phyloP scores from a whole-genome alignment of 2,113 vertebrate genomes.

The Lepisosteus oculatus region DNA sequence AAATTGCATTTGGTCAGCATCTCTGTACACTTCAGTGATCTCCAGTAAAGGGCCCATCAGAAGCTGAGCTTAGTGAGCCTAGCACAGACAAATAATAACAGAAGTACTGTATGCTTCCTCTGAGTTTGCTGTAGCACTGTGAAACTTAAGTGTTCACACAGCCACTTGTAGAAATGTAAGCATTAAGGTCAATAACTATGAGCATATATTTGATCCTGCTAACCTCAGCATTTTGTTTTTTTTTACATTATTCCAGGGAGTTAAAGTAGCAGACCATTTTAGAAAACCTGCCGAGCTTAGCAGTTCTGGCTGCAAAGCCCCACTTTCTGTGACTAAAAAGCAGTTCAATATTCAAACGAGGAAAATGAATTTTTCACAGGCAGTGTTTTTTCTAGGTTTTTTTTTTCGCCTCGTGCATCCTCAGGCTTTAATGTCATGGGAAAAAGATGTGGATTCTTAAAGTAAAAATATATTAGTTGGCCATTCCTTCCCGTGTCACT shows the following conservation, averaged over 20 bases:
- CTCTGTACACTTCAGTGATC: neutral
- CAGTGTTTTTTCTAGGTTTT: neutral
- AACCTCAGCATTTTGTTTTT: conserved; percentile 53
- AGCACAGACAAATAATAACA: conserved; percentile 7
- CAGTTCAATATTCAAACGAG: conserved; percentile 50
- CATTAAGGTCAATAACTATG: conserved; percentile 40
- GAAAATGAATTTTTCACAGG: conserved; percentile 34
- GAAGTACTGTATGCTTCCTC: conserved; percentile 23
- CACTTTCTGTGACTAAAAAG: conserved; percentile 35
- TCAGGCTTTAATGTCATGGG: too few species aligned
- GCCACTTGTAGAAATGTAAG: conserved; percentile 33
- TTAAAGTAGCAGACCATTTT: conserved; percentile 44
- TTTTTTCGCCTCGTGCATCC: too few species aligned
- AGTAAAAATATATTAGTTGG: too few species aligned
- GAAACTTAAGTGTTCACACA: conserved; percentile 22
- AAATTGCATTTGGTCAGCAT: conserved; percentile 5
- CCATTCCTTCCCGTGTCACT: too few species aligned
- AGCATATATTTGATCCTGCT: conserved; percentile 36
- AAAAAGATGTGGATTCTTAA: too few species aligned
- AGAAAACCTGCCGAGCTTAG: conserved; percentile 55
- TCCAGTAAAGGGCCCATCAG: neutral
- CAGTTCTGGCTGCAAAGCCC: conserved; percentile 41
- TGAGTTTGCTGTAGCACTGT: conserved; percentile 25
- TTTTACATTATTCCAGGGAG: conserved; percentile 53
- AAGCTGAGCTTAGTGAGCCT: neutral